A percentile compares a stretch with the other conserved stretches of the same genome.
Evolutionary conservation across 2,113 vertebrate species (phyloP).

Genomic region (Alligator sinensis): DNA sequence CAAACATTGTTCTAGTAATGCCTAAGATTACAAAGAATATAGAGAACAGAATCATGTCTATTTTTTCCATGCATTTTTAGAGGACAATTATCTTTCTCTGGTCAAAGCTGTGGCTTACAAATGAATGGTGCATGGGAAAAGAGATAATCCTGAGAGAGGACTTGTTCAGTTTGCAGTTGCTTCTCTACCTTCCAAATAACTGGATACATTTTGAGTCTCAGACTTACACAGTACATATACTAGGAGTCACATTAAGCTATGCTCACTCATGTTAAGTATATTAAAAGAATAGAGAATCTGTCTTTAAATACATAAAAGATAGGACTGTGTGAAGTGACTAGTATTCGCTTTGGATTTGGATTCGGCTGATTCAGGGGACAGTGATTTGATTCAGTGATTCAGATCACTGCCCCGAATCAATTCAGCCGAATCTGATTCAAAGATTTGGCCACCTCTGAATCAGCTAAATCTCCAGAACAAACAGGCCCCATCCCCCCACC

Average conservation of each 20-base stretch:
- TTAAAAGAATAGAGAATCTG: neutral
- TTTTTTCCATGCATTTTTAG: neutral
- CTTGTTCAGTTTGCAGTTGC: neutral
- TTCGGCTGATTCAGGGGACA: too few relatives aligned
- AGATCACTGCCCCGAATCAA: too few relatives aligned
- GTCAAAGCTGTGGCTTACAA: constrained; percentile 15
- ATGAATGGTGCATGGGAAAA: constrained; percentile 1
- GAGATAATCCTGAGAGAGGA: constrained; percentile 15
- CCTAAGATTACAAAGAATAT: neutral
- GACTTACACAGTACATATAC: neutral
- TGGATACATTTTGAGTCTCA: constrained; percentile 2
- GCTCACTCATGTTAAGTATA: neutral
- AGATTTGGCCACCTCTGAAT: too few relatives aligned
- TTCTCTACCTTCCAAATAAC: constrained; percentile 16
- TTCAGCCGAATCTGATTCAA: too few relatives aligned
- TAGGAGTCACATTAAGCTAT: neutral
- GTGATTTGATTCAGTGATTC: too few relatives aligned
- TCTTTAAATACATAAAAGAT: too few relatives aligned
- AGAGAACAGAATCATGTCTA: neutral
- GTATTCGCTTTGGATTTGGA: too few relatives aligned
- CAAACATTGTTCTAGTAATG: neutral
- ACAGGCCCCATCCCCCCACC: too few relatives aligned
- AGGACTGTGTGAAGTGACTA: too few relatives aligned
- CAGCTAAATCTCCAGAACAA: too few relatives aligned
- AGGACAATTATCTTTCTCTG: neutral